Percentiles rank a stretch among this genome's conserved stretches.
phyloP scores from a whole-genome alignment of 1,140 invertebrate genomes.

The Lineus longissimus region DNA sequence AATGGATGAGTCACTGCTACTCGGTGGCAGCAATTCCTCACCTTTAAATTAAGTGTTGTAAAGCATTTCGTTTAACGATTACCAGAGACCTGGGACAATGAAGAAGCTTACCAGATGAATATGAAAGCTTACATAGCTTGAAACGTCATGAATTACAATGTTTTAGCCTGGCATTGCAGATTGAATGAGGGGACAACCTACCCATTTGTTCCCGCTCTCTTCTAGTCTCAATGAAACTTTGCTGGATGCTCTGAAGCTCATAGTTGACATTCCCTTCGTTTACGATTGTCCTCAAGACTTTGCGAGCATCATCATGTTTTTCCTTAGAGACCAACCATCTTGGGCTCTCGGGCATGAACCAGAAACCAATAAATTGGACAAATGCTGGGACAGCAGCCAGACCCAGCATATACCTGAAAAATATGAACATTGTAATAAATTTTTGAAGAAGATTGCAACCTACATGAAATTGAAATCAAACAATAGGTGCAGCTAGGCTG shows the following conservation, averaged over 20 bases:
- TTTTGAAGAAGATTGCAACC: neutral
- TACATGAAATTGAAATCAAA: neutral
- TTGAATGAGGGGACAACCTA: too few relatives aligned
- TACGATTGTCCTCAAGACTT: constrained; percentile 29
- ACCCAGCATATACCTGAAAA: constrained; percentile 46
- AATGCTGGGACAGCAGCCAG: constrained; percentile 38
- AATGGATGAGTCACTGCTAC: too few relatives aligned
- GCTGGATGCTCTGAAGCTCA: constrained; percentile 30
- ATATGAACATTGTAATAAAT: constrained; percentile 4
- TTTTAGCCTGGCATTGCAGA: too few relatives aligned
- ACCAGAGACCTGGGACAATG: too few relatives aligned
- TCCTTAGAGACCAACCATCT: constrained; percentile 40
- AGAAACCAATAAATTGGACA: constrained; percentile 43
- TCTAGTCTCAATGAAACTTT: neutral
- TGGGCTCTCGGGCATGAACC: constrained; percentile 45
- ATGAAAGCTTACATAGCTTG: too few relatives aligned
- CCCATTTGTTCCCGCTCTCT: neutral
- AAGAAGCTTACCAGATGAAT: too few relatives aligned
- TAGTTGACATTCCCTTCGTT: constrained; percentile 30
- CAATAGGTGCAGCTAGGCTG: neutral
- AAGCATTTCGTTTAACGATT: too few relatives aligned
- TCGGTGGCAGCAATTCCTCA: too few relatives aligned
- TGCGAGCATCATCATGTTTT: constrained; percentile 27
- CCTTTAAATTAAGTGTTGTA: too few relatives aligned
- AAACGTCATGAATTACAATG: too few relatives aligned